Percentiles rank a stretch among this genome's conserved stretches.
phyloP scores from a whole-genome alignment of 1,140 invertebrate species.

The Ladona fulva region DNA sequence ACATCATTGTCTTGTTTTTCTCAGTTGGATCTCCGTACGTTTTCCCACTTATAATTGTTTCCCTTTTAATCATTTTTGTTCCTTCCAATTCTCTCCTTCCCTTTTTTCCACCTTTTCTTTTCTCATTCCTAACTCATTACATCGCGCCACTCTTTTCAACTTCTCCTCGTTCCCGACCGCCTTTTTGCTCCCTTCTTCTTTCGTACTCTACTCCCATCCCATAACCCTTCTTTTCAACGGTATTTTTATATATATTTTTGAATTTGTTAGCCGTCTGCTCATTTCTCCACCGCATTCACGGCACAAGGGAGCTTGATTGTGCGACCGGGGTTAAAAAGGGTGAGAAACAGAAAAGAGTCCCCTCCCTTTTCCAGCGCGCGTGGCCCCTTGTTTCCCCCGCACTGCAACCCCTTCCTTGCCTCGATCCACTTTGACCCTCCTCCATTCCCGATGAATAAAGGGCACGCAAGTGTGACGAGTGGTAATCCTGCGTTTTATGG shows the following conservation, averaged over 20 bases:
- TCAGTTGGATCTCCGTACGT: too few species aligned
- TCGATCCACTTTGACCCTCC: not conserved
- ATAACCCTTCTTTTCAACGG: not conserved
- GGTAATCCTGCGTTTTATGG: not conserved
- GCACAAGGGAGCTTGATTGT: not conserved
- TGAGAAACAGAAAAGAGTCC: not conserved
- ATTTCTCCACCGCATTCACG: not conserved
- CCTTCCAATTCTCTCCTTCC: too few species aligned
- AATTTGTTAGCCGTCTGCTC: not conserved
- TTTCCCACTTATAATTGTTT: too few species aligned
- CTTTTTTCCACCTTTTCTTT: too few species aligned
- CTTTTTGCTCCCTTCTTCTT: too few species aligned
- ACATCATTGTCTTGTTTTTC: too few species aligned
- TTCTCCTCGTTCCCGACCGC: not conserved
- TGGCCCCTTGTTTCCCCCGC: not conserved
- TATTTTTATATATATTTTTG: not conserved
- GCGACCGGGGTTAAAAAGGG: not conserved
- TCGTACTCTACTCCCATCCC: too few species aligned
- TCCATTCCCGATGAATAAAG: not conserved
- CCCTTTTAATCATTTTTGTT: too few species aligned
- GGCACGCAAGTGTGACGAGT: not conserved
- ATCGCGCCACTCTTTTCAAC: too few species aligned
- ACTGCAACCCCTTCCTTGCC: not conserved
- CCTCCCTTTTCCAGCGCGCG: not conserved
- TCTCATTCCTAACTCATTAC: too few species aligned